These are phyloP conservation scores for Euzophera pinguis DNA, from an alignment of 2,888 invertebrate species.

Conservation along the genomic window DNA sequence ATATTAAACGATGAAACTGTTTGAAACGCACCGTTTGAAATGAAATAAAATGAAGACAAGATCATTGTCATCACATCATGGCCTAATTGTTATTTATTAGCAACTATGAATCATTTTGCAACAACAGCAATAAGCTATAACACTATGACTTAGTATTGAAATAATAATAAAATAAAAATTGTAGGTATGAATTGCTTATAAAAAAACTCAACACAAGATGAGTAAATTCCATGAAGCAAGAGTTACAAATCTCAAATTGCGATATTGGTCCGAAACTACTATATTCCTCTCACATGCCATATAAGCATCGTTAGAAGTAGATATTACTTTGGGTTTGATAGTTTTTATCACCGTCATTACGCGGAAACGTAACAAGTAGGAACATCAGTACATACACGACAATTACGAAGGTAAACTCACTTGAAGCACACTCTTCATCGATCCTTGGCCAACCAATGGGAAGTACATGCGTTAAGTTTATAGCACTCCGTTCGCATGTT, in stretches of 20 bases:
- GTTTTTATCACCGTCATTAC: slow-evolving; percentile 13
- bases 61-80: too few species aligned
- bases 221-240: neutral
- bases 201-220: neutral
- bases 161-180: neutral
- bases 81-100: too few species aligned
- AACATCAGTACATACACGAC: slow-evolving; percentile 18
- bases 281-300: neutral
- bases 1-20: too few species aligned
- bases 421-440: slow-evolving; percentile 2
- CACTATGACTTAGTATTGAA: too few species aligned
- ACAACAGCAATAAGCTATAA: too few species aligned
- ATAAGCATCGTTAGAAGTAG: slow-evolving; percentile 7
- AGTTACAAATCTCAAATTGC: slow-evolving; percentile 3
- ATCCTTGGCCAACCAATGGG: slow-evolving; percentile 19
- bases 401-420: slow-evolving; percentile 22
- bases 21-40: too few species aligned
- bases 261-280: slow-evolving; percentile 14
- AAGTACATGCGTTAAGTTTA: neutral
- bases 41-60: too few species aligned
- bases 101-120: too few species aligned
- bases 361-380: slow-evolving; percentile 13
- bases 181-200: neutral
- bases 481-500: neutral
- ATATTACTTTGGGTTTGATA: slow-evolving; percentile 7